Conservation (phyloP, 2,113 vertebrate genomes). For the Cairina moschata region DNA sequence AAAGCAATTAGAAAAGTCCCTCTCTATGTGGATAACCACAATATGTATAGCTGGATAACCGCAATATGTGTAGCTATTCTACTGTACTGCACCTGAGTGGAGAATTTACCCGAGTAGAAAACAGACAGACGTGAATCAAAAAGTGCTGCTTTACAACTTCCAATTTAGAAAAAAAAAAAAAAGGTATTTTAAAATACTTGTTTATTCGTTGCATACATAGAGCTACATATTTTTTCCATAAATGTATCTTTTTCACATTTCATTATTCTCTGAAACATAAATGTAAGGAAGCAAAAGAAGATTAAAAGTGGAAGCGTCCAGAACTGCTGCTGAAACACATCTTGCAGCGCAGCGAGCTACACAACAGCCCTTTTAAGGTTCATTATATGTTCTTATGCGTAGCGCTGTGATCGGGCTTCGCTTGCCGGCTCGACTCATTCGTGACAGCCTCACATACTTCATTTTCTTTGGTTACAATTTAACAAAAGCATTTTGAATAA, state of each 20-base stretch:
- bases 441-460: accelerated
- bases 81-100: background rate
- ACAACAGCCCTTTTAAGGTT: background rate
- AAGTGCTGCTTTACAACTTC: background rate
- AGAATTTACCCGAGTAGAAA: background rate
- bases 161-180: background rate
- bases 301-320: background rate
- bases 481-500: background rate
- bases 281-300: background rate
- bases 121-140: background rate
- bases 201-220: background rate
- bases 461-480: background rate
- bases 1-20: background rate
- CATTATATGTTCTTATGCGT: accelerated
- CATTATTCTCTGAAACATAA: background rate
- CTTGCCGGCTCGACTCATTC: background rate
- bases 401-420: accelerated
- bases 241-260: background rate
- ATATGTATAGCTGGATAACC: background rate
- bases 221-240: accelerated
- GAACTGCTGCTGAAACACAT: background rate
- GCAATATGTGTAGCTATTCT: background rate
- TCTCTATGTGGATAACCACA: background rate
- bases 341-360: accelerated
- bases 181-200: background rate